A percentile compares a stretch with the other conserved stretches of the same genome.
These are phyloP conservation scores for Furcula furcula DNA, from an alignment of 2,888 invertebrate species.

Conservation along the genomic window DNA sequence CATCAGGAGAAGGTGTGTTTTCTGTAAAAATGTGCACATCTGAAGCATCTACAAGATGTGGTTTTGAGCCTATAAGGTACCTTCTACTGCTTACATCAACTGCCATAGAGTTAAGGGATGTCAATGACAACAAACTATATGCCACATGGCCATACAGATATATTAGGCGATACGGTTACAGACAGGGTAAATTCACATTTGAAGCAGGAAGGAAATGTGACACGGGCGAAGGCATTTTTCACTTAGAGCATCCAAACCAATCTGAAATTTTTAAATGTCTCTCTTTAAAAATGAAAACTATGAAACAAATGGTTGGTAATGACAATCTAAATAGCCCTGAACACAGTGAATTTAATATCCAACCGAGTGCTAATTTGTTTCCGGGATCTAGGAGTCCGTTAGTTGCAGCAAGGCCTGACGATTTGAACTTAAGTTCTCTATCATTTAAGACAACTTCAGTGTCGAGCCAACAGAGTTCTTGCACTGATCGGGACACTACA, in stretches of 20 bases:
- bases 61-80: constrained; percentile 86
- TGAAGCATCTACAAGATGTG: constrained; percentile 89
- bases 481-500: constrained; percentile 63
- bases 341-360: constrained; percentile 87
- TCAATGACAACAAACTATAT: constrained; percentile 83
- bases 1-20: constrained; percentile 91
- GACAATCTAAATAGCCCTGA: constrained; percentile 85
- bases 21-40: constrained; percentile 89
- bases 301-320: constrained; percentile 90
- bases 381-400: constrained; percentile 91
- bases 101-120: constrained; percentile 87
- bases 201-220: constrained; percentile 94
- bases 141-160: constrained; percentile 93
- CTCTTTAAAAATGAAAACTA: constrained; percentile 91
- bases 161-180: constrained; percentile 92
- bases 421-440: constrained; percentile 67
- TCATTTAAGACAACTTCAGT: constrained; percentile 71
- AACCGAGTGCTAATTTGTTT: constrained; percentile 89
- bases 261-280: constrained; percentile 92
- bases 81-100: constrained; percentile 87
- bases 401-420: constrained; percentile 82
- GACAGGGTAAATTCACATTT: constrained; percentile 92
- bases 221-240: constrained; percentile 92
- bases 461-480: constrained; percentile 62
- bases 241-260: constrained; percentile 90